These are phyloP conservation scores for Dipodomys merriami DNA, from an alignment of 2,113 vertebrate species.

Conservation along the genomic window DNA sequence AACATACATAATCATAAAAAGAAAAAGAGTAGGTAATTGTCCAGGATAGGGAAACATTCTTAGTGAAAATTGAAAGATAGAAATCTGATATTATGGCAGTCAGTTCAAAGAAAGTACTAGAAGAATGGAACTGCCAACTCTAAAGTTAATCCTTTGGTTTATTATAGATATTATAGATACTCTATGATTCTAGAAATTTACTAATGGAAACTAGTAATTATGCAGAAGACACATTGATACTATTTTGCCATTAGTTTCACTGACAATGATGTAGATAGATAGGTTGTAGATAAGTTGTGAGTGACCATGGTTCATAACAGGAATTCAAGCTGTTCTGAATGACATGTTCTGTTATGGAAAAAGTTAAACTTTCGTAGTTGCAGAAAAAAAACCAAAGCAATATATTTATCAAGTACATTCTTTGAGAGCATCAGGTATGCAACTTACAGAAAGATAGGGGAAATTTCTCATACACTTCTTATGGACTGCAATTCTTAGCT, in stretches of 20 bases:
- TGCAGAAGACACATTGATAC: neutral
- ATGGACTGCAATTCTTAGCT: too few relatives aligned
- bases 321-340: neutral
- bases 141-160: neutral
- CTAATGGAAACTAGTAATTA: neutral
- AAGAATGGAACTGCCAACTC: neutral
- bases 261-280: neutral
- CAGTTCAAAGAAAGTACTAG: neutral
- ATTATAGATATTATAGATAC: neutral
- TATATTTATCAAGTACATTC: neutral
- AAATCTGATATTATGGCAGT: neutral
- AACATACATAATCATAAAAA: neutral
- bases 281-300: neutral
- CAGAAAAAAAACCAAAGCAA: neutral
- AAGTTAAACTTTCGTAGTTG: neutral
- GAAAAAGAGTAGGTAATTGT: neutral
- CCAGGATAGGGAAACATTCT: neutral
- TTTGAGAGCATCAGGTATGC: neutral
- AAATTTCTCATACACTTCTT: neutral
- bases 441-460: neutral
- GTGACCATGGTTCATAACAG: neutral
- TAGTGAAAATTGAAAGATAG: conserved; percentile 5
- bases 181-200: neutral
- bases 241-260: neutral
- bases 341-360: too few relatives aligned